Percentiles rank a stretch among this genome's conserved stretches.
These are phyloP conservation scores for Mastigias papua DNA, from an alignment of 30 jellyfish, hydroid and myxozoan species.

Conservation along the genomic window DNA sequence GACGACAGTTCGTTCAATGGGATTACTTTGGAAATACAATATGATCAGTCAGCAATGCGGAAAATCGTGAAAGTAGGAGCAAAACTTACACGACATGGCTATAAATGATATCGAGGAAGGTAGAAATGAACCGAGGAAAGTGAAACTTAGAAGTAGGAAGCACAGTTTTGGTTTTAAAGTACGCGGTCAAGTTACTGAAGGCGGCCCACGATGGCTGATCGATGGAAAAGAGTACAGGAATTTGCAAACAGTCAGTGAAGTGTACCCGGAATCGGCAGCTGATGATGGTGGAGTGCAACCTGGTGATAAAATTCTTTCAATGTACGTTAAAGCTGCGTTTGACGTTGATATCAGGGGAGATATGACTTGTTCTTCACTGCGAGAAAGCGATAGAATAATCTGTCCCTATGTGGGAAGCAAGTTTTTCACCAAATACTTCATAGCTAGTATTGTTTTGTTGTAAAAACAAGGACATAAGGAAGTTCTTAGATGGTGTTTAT, in stretches of 20 bases:
- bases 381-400: too few relatives aligned
- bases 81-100: neutral
- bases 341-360: too few relatives aligned
- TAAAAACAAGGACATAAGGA: constrained; percentile 97
- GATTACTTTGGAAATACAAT: neutral
- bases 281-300: constrained; percentile 41
- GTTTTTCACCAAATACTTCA: too few relatives aligned
- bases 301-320: constrained; percentile 62
- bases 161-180: constrained; percentile 68
- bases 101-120: constrained; percentile 14
- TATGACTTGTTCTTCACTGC: too few relatives aligned
- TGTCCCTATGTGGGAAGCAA: too few relatives aligned
- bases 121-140: constrained; percentile 26
- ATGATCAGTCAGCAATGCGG: constrained; percentile 19
- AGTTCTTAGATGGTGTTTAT: constrained; percentile 98
- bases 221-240: constrained; percentile 42
- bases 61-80: neutral
- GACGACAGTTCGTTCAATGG: neutral
- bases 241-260: constrained; percentile 57
- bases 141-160: constrained; percentile 40
- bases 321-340: constrained; percentile 44
- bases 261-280: constrained; percentile 57
- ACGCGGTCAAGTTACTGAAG: constrained; percentile 52
- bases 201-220: constrained; percentile 75
- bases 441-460: too few relatives aligned